phyloP scores from a whole-genome alignment of 2,113 vertebrate species.

The Grallaria varia region DNA sequence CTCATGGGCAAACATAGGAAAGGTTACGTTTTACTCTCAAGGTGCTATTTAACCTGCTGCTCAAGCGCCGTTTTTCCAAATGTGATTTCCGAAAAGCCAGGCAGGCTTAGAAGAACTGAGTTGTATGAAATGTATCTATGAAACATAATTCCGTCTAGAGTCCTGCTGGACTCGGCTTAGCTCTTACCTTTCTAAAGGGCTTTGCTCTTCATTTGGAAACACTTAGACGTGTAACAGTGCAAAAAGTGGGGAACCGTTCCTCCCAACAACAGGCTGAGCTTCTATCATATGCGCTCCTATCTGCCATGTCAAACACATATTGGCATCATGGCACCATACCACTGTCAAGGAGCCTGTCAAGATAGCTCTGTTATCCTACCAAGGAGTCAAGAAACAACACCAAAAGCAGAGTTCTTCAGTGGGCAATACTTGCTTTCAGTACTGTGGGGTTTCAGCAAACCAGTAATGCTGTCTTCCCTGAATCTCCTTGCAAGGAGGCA shows the following conservation, averaged over 20 bases:
- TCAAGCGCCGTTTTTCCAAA: accelerated
- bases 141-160: background rate
- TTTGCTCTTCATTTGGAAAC: background rate
- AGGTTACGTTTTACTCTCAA: background rate
- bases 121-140: background rate
- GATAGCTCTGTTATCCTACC: background rate
- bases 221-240: background rate
- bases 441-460: background rate
- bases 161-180: background rate
- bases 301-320: background rate
- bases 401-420: background rate
- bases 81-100: background rate
- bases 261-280: background rate
- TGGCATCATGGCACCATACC: background rate
- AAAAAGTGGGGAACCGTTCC: background rate
- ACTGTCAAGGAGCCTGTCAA: background rate
- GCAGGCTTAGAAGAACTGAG: background rate
- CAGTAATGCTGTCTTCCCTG: background rate
- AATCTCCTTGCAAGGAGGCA: background rate
- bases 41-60: background rate
- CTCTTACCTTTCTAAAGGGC: background rate
- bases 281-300: background rate
- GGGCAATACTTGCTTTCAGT: background rate
- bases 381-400: background rate
- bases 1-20: background rate